These are phyloP conservation scores for Amblyjoppa proteus DNA, from an alignment of 2,888 invertebrate species.

Conservation along the genomic window DNA sequence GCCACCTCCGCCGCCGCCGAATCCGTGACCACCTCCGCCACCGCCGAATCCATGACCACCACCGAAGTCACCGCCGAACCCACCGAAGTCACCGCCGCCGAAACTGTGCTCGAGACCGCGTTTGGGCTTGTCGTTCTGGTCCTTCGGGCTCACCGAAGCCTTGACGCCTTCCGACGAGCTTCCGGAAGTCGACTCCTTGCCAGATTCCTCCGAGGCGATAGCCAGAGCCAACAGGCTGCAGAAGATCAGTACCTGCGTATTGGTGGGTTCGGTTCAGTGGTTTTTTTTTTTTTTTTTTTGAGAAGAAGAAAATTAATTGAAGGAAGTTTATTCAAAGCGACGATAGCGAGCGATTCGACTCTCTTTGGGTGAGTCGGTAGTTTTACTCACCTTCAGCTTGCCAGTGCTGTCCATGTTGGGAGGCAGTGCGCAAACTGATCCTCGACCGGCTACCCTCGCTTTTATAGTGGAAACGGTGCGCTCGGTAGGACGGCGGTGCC, in stretches of 20 bases:
- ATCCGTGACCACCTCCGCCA: slow-evolving; percentile 68
- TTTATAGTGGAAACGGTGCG: slow-evolving; percentile 77
- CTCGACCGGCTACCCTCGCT: slow-evolving; percentile 82
- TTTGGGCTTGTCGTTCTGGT: slow-evolving; percentile 76
- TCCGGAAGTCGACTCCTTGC: slow-evolving; percentile 68
- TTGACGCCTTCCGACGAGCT: slow-evolving; percentile 51
- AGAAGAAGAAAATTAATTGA: no score
- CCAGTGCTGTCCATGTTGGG: slow-evolving; percentile 83
- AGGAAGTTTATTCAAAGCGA: no score
- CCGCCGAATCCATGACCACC: slow-evolving; percentile 71
- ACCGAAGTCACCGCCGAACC: slow-evolving; percentile 65
- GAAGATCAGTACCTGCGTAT: slow-evolving; percentile 76
- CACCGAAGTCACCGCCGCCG: slow-evolving; percentile 73
- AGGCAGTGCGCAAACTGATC: slow-evolving; percentile 83
- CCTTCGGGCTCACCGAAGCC: slow-evolving; percentile 47
- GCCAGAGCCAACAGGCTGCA: slow-evolving; percentile 78
- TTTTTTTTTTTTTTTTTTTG: background rate
- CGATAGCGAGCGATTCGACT: background rate
- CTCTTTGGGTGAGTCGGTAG: background rate
- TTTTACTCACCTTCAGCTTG: slow-evolving; percentile 82
- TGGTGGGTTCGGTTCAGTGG: background rate
- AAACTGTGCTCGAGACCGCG: slow-evolving; percentile 79
- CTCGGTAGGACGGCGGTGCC: slow-evolving; percentile 12
- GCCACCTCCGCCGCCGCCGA: slow-evolving; percentile 60
- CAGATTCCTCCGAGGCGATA: slow-evolving; percentile 73